Evolutionary conservation across 2,113 vertebrate genomes (phyloP).

Genomic region (Camelus dromedarius): DNA sequence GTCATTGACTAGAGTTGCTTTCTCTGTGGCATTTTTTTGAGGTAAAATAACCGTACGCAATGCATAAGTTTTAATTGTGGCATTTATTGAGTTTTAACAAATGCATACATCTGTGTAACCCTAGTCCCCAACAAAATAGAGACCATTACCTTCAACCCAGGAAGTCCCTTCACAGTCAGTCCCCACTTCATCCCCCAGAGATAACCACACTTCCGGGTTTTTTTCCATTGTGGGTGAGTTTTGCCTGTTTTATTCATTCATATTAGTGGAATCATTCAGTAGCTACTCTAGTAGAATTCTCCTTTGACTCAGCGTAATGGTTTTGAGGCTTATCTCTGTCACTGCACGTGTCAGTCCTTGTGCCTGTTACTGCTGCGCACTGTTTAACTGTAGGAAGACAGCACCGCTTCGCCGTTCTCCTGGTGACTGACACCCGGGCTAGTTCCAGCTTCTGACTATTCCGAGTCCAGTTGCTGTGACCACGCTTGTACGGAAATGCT

Average conservation of each 20-base stretch:
- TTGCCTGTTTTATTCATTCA: background rate
- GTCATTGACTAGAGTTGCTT: constrained; percentile 3
- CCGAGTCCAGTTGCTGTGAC: background rate
- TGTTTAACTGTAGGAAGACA: background rate
- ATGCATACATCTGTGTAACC: background rate
- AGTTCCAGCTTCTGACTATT: background rate
- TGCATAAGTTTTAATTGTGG: background rate
- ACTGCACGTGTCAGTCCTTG: background rate
- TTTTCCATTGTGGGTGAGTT: background rate
- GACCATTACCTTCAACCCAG: background rate
- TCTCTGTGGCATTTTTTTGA: background rate
- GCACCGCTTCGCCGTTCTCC: background rate
- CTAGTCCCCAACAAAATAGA: background rate
- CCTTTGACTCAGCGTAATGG: background rate
- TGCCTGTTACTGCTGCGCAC: background rate
- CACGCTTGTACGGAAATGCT: background rate
- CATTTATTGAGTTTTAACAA: constrained; percentile 26
- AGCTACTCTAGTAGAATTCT: background rate
- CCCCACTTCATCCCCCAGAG: background rate
- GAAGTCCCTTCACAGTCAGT: background rate
- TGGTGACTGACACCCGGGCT: background rate
- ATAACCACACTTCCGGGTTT: background rate
- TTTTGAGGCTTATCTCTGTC: background rate
- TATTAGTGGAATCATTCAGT: background rate
- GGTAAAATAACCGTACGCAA: constrained; percentile 16